Evolutionary conservation across 37 sponge, comb jelly and placozoan genomes (phyloP).

Genomic region (Hexactinellida sp.): DNA sequence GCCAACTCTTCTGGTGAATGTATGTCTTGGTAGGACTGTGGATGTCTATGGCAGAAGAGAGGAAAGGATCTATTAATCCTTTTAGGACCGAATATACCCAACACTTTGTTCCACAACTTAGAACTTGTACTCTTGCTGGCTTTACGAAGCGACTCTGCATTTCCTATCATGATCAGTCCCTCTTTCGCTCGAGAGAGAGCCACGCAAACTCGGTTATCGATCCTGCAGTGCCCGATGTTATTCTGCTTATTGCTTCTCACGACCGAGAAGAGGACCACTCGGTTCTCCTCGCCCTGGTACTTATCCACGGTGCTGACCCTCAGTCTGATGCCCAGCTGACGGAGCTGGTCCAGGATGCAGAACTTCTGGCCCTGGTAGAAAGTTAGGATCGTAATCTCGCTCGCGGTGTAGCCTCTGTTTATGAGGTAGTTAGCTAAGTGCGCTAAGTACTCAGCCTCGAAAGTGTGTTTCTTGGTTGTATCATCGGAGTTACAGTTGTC

Average conservation of each 20-base stretch:
- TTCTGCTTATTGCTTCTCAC: constrained; percentile 17
- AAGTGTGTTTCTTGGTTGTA: not conserved
- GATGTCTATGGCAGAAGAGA: not conserved
- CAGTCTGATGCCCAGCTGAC: not conserved
- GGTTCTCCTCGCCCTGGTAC: constrained; percentile 26
- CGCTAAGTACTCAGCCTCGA: not conserved
- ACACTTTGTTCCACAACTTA: not conserved
- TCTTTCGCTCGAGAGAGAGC: constrained; percentile 24
- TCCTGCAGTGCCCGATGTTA: constrained; percentile 15
- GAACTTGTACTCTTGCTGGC: not conserved
- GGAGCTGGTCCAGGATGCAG: not conserved
- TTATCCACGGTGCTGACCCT: constrained; percentile 21
- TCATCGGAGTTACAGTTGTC: not conserved
- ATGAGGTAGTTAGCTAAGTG: not conserved
- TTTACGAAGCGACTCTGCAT: not conserved
- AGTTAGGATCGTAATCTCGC: constrained; percentile 14
- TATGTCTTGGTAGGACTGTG: not conserved
- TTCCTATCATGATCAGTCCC: constrained; percentile 14
- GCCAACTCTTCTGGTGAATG: not conserved
- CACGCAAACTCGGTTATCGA: constrained; percentile 20
- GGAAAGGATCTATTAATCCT: not conserved
- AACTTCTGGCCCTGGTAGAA: constrained; percentile 18
- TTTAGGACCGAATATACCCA: not conserved
- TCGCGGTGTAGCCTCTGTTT: not conserved
- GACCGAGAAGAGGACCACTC: constrained; percentile 16